phyloP scores from a whole-genome alignment of 92 coral and sea anemone species.

The Parazoanthus darwini region DNA sequence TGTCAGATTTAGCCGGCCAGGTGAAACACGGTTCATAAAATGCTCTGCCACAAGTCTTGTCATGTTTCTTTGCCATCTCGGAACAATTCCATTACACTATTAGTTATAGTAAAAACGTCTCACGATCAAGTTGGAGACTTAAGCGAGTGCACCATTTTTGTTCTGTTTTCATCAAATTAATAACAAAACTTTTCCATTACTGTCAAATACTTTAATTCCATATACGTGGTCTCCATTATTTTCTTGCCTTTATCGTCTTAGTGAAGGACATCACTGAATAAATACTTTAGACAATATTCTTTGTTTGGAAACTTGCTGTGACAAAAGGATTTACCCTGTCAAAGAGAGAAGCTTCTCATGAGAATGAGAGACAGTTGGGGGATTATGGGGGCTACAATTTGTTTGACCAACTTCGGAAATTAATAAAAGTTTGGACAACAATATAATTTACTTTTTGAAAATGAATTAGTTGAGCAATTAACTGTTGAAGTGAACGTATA shows the following conservation, averaged over 20 bases:
- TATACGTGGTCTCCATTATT: too few relatives aligned
- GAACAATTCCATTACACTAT: neutral
- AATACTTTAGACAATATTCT: too few relatives aligned
- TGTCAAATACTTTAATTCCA: too few relatives aligned
- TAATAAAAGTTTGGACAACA: neutral
- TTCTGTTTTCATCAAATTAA: too few relatives aligned
- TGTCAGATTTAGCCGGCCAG: neutral
- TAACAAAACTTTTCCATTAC: too few relatives aligned
- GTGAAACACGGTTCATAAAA: neutral
- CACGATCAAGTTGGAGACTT: too few relatives aligned
- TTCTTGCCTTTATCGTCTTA: too few relatives aligned
- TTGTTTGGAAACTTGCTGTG: too few relatives aligned
- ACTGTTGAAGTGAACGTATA: neutral
- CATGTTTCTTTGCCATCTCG: neutral
- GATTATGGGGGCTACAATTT: neutral
- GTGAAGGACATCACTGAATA: too few relatives aligned
- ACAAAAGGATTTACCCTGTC: neutral
- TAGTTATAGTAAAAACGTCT: too few relatives aligned
- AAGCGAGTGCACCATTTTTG: too few relatives aligned
- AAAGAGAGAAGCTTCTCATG: neutral
- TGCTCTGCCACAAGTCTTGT: neutral
- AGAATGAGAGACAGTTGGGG: neutral
- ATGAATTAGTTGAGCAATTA: neutral
- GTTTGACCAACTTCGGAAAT: slow-evolving; percentile 19
- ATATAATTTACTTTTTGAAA: neutral